Percentiles rank a stretch among this genome's conserved stretches.
Evolutionary conservation across 2,888 invertebrate genomes (phyloP).

Genomic region (Sinohyriopsis cumingii): DNA sequence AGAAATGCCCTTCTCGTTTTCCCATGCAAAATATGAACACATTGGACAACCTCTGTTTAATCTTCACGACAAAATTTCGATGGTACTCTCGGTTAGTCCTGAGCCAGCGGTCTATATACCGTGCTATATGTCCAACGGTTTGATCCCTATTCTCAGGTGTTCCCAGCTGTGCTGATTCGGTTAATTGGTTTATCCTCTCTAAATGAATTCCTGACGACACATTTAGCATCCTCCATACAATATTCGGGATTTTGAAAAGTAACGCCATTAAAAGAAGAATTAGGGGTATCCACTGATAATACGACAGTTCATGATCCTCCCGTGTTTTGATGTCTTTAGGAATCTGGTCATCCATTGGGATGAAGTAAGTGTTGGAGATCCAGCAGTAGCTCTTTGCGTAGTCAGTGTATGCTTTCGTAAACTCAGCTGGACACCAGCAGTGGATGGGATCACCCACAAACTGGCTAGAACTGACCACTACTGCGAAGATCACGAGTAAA

Average conservation of each 20-base stretch:
- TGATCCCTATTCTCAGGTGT: constrained; percentile 44
- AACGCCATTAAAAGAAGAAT: constrained; percentile 61
- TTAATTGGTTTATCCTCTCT: constrained; percentile 38
- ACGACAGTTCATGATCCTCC: constrained; percentile 56
- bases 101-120: constrained; percentile 51
- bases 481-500: constrained; percentile 57
- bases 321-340: constrained; percentile 35
- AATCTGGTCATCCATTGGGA: constrained; percentile 53
- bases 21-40: constrained; percentile 45
- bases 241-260: constrained; percentile 49
- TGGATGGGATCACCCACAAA: constrained; percentile 65
- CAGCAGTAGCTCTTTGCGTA: constrained; percentile 75
- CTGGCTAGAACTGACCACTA: constrained; percentile 60
- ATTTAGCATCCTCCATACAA: constrained; percentile 48
- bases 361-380: constrained; percentile 74
- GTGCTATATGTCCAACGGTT: constrained; percentile 40
- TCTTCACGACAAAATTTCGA: constrained; percentile 34
- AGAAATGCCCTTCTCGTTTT: constrained; percentile 47
- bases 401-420: constrained; percentile 72
- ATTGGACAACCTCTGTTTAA: constrained; percentile 41
- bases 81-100: constrained; percentile 47
- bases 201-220: constrained; percentile 47
- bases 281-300: constrained; percentile 72
- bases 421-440: constrained; percentile 62
- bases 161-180: constrained; percentile 35